A percentile compares a stretch with the other conserved stretches of the same genome.
phyloP scores from a whole-genome alignment of 2,888 invertebrate species.

The Netelia inedita region DNA sequence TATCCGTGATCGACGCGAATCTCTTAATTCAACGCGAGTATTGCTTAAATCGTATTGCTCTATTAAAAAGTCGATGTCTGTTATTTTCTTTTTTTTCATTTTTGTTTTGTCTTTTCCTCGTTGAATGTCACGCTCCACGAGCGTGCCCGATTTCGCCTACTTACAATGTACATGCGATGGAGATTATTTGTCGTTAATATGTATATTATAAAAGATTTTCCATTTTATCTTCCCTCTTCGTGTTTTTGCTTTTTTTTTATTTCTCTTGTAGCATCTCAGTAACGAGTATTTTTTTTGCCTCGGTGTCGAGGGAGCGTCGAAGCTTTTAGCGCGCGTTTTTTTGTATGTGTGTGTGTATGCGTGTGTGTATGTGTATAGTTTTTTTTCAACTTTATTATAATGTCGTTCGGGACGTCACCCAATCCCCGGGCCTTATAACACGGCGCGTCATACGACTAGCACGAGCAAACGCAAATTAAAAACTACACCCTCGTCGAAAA shows the following conservation, averaged over 20 bases:
- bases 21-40: slow-evolving; percentile 65
- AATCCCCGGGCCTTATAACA: neutral
- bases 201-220: slow-evolving; percentile 77
- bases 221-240: too few relatives aligned
- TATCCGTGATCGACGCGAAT: slow-evolving; percentile 37
- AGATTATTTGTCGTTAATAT: slow-evolving; percentile 74
- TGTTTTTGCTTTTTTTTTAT: slow-evolving; percentile 75
- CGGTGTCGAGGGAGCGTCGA: slow-evolving; percentile 56
- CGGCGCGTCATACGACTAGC: slow-evolving; percentile 42
- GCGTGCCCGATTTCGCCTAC: slow-evolving; percentile 33
- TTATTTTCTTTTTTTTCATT: neutral
- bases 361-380: neutral
- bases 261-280: slow-evolving; percentile 70
- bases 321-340: slow-evolving; percentile 71
- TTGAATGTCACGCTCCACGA: slow-evolving; percentile 5
- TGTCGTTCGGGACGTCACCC: neutral
- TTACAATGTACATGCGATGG: slow-evolving; percentile 77
- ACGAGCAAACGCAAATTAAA: slow-evolving; percentile 38
- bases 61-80: slow-evolving; percentile 59
- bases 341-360: too few relatives aligned
- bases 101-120: slow-evolving; percentile 9
- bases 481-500: neutral
- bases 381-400: slow-evolving; percentile 44
- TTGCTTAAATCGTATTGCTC: slow-evolving; percentile 80
- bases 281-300: slow-evolving; percentile 46